Evolutionary conservation across 2,797 vertebrate genomes (phyloP).

Genomic region (Macropodus opercularis): DNA sequence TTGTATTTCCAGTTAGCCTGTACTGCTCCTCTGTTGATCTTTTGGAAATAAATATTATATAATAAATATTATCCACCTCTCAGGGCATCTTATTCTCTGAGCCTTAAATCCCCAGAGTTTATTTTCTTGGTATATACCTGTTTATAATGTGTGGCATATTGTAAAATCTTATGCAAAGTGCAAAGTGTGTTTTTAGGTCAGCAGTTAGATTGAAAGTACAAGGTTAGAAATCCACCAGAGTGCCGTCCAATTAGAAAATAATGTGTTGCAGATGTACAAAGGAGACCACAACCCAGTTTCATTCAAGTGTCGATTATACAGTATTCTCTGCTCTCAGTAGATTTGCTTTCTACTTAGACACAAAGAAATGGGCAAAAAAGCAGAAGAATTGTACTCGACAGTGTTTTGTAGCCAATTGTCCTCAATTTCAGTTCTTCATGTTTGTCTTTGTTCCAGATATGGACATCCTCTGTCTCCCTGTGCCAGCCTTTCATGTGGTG

Average conservation of each 20-base stretch:
- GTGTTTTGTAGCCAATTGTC: slow-evolving; percentile 44
- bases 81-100: too few relatives aligned
- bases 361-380: slow-evolving; percentile 4
- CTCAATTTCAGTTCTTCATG: slow-evolving; percentile 26
- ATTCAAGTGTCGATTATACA: slow-evolving; percentile 6
- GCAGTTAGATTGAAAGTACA: slow-evolving; percentile 31
- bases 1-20: too few relatives aligned
- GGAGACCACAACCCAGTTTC: slow-evolving; percentile 33
- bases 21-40: too few relatives aligned
- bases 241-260: slow-evolving; percentile 42
- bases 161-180: slow-evolving; percentile 6
- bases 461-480: slow-evolving; percentile 19
- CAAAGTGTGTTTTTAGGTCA: slow-evolving; percentile 57
- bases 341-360: slow-evolving; percentile 27
- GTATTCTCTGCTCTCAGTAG: background rate
- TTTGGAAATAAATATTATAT: too few relatives aligned
- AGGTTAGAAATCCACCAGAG: slow-evolving; percentile 48
- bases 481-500: slow-evolving; percentile 13
- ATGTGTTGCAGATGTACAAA: slow-evolving; percentile 11
- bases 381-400: slow-evolving; percentile 31
- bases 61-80: too few relatives aligned
- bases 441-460: slow-evolving; percentile 12
- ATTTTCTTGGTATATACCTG: background rate
- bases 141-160: slow-evolving; percentile 16
- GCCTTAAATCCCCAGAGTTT: too few relatives aligned